A percentile compares a stretch with the other conserved stretches of the same genome.
phyloP scores from a whole-genome alignment of 1,140 invertebrate genomes.

The Sminthurides bifidus region DNA sequence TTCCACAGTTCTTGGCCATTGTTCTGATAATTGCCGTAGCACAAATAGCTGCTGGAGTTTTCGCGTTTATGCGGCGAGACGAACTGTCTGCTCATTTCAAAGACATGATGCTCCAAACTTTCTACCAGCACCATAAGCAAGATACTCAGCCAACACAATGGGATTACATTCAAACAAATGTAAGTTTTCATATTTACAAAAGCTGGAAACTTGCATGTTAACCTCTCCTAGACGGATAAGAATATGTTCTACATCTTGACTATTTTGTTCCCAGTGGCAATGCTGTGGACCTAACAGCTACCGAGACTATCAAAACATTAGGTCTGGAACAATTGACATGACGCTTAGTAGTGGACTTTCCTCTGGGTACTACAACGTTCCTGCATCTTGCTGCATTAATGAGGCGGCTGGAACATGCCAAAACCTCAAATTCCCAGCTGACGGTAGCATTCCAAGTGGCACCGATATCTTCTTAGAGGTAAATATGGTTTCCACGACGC shows the following conservation, averaged over 20 bases:
- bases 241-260: not conserved
- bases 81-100: slow-evolving; percentile 51
- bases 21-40: slow-evolving; percentile 64
- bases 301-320: slow-evolving; percentile 54
- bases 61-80: slow-evolving; percentile 56
- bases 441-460: not conserved
- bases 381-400: slow-evolving; percentile 47
- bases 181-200: slow-evolving; percentile 35
- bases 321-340: slow-evolving; percentile 33
- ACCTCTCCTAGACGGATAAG: not conserved
- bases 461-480: slow-evolving; percentile 44
- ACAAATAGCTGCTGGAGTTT: slow-evolving; percentile 58
- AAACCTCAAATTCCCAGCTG: not conserved
- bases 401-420: not conserved
- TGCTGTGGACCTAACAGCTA: slow-evolving; percentile 61
- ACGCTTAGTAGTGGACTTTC: slow-evolving; percentile 28
- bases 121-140: not conserved
- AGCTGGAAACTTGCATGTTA: not conserved
- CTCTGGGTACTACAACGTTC: slow-evolving; percentile 41
- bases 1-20: slow-evolving; percentile 57
- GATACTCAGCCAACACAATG: slow-evolving; percentile 36
- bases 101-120: slow-evolving; percentile 48
- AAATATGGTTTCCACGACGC: slow-evolving; percentile 16
- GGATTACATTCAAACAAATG: slow-evolving; percentile 54
- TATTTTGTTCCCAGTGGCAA: slow-evolving; percentile 39